Conservation (phyloP, 2,797 vertebrate genomes). For the Enteromius unitaeniatus region DNA sequence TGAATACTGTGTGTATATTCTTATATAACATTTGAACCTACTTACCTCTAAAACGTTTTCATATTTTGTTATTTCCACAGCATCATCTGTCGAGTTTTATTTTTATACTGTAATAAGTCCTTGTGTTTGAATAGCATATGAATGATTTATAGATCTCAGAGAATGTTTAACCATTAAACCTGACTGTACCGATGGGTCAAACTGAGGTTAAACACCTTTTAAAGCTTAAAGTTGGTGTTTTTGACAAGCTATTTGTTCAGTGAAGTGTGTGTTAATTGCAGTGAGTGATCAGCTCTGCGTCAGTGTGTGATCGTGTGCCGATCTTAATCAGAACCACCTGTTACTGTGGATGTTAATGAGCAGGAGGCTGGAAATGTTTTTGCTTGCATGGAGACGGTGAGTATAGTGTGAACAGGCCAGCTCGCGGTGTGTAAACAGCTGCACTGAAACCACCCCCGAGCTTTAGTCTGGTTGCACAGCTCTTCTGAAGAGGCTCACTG, state of each 20-base stretch:
- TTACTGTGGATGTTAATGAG: conserved; percentile 59
- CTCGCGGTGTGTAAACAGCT: not conserved
- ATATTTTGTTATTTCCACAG: not conserved
- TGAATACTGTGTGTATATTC: too few species aligned
- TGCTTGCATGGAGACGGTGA: not conserved
- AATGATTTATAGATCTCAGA: not conserved
- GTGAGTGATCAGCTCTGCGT: conserved; percentile 73
- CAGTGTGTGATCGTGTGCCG: conserved; percentile 70
- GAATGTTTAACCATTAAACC: conserved; percentile 4
- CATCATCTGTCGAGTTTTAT: not conserved
- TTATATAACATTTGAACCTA: not conserved
- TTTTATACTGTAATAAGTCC: not conserved
- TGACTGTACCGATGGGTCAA: conserved; percentile 27
- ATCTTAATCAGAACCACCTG: conserved; percentile 72
- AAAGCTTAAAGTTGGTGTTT: conserved; percentile 43
- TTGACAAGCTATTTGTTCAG: conserved; percentile 53
- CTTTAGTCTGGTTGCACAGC: not conserved
- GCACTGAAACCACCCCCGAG: not conserved
- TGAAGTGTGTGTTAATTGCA: conserved; percentile 74
- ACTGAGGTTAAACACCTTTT: conserved; percentile 40
- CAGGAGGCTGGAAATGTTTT: conserved; percentile 35
- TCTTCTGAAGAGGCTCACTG: not conserved
- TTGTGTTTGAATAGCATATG: not conserved
- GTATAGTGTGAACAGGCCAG: not conserved
- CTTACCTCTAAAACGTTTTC: not conserved